phyloP scores from a whole-genome alignment of 2,113 vertebrate genomes.

The Meriones unguiculatus region DNA sequence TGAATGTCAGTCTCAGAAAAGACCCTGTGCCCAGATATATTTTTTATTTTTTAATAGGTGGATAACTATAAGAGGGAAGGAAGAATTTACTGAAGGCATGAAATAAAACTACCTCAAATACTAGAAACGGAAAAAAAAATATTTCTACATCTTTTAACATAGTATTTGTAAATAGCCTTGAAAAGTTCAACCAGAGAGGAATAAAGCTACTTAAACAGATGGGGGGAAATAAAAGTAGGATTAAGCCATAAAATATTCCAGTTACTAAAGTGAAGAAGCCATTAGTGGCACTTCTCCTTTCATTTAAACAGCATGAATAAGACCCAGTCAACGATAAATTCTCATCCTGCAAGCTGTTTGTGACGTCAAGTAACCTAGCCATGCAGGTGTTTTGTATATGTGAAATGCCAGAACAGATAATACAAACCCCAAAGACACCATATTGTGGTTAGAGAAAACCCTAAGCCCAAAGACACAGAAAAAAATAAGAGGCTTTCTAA shows the following conservation, averaged over 20 bases:
- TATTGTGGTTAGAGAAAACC: conserved; percentile 58
- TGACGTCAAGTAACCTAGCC: conserved; percentile 62
- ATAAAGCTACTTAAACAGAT: conserved; percentile 58
- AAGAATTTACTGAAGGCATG: background rate
- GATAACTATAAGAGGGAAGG: background rate
- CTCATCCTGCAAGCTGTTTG: conserved; percentile 66
- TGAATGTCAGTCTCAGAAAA: no score
- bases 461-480: conserved; percentile 58
- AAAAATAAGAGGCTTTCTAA: conserved; percentile 49
- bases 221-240: conserved; percentile 67
- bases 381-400: conserved; percentile 73
- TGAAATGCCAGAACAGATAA: conserved; percentile 74
- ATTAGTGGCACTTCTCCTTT: conserved; percentile 46
- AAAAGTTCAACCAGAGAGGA: conserved; percentile 39
- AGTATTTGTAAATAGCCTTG: conserved; percentile 23
- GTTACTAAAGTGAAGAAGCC: conserved; percentile 69
- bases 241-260: conserved; percentile 70
- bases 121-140: background rate
- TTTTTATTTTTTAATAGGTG: background rate
- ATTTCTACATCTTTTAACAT: background rate
- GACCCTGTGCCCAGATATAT: no score
- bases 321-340: conserved; percentile 67
- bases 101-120: conserved; percentile 44
- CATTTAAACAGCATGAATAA: conserved; percentile 73
- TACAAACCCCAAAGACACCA: conserved; percentile 42